phyloP scores from a whole-genome alignment of 2,113 vertebrate species.

The Benitochromis conjunctus region DNA sequence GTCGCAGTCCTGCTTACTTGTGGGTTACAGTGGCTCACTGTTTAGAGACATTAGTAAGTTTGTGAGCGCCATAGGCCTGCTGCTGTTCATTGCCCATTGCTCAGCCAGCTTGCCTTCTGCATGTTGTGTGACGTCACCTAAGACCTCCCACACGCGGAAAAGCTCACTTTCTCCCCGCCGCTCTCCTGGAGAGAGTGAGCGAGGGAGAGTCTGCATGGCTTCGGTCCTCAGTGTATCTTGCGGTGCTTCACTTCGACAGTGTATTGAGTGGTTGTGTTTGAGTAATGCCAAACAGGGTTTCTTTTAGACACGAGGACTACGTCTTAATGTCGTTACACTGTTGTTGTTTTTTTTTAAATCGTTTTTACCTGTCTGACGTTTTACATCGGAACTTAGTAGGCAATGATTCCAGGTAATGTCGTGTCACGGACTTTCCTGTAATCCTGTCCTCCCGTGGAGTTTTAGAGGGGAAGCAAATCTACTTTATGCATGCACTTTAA shows the following conservation, averaged over 20 bases:
- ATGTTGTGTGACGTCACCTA: conserved; percentile 49
- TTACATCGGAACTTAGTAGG: conserved; percentile 60
- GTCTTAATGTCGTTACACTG: background rate
- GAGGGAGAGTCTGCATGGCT: conserved; percentile 18
- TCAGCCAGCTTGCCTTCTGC: background rate
- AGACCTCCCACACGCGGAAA: conserved; percentile 64
- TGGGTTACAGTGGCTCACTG: background rate
- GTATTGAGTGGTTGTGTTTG: background rate
- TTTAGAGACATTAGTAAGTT: background rate
- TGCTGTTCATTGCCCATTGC: background rate
- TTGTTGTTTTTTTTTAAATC: background rate
- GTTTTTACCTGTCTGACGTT: conserved; percentile 16
- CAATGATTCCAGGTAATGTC: conserved; percentile 70
- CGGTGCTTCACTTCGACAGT: conserved; percentile 10
- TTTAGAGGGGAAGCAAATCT: background rate
- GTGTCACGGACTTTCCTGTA: conserved; percentile 42
- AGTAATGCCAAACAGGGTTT: background rate
- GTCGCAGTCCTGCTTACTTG: background rate
- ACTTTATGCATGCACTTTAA: conserved; percentile 19
- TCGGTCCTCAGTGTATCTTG: background rate
- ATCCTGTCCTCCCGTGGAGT: conserved; percentile 21
- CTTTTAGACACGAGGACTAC: conserved; percentile 22
- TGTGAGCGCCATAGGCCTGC: background rate
- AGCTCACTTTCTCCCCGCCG: background rate
- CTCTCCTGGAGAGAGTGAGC: background rate